Evolutionary conservation across 2,113 vertebrate genomes (phyloP), one percentile per base, ranked within the genome.

Genomic region (Passerina amoena): DNA sequence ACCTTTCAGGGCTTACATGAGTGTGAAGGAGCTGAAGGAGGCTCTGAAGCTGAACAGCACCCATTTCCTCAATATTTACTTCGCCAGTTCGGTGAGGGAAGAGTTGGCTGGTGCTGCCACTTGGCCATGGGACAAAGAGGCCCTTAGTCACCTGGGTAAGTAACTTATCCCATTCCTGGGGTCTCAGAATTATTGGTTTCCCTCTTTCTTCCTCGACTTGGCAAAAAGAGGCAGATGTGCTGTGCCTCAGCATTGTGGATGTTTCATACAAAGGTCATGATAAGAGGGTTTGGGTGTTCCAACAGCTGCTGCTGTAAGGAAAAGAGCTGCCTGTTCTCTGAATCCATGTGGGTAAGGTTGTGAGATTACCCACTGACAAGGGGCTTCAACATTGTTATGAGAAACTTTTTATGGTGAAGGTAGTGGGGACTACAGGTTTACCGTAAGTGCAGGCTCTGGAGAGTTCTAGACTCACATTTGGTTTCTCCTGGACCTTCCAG

Each of bases 91-190:
- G 0, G 98, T 98, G 37, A 97, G 98, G 40, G 99, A 99, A 86
- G 99, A 99, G 72, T 96, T 99, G 93, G 99, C 99, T 53, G 99
- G 99, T 86, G 98, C 99, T 76, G 99, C 99, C 47, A 99, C 99
- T 50, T 99, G 99, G 99, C 99, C 99, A 0, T 99, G 99, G 99
- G 99, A 99, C 56, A 99, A 99, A 85, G 99, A 99, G 82, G 99
- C 99, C 48, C 98, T 99, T 9, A 99, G 97, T 68, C 98, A 99
- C 88, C 98, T 99, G 93, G 99, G 99, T 99, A 88, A 98, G 98
- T 88, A 42, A 94, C 14, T 42, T 61, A 42, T 20, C 40, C 24
- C 9, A 1, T 35, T 57, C 28, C 4, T 1, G 4, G 28, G 18
- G 5, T 27, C 80, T 75, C 53, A 27, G 35, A 51, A 25, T 42